A percentile compares a stretch with the other conserved stretches of the same genome.
Evolutionary conservation across 2,113 vertebrate species (phyloP).

Genomic region (Sylvietta virens): DNA sequence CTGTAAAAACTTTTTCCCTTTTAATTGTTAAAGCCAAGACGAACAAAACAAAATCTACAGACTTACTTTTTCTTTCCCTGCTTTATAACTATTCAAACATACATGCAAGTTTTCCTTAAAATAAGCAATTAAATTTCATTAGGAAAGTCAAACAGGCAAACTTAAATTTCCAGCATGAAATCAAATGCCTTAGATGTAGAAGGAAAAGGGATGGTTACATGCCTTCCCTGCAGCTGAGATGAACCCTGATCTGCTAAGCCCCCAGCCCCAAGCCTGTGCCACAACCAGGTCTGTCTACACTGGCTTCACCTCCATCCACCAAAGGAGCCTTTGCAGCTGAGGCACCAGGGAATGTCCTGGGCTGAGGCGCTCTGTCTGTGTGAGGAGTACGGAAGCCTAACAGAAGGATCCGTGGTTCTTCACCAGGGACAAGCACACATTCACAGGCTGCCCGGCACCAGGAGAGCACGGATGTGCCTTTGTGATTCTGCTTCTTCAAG

Average conservation of each 20-base stretch:
- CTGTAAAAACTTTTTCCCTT: not conserved
- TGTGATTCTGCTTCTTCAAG: not conserved
- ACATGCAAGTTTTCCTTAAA: not conserved
- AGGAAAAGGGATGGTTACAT: not conserved
- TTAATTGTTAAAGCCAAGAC: not conserved
- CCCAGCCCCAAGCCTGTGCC: not conserved
- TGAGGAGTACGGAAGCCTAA: rapidly evolving
- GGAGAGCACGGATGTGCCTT: not conserved
- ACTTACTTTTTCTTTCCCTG: not conserved
- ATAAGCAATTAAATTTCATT: not conserved
- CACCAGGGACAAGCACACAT: not conserved
- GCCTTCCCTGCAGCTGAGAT: not conserved
- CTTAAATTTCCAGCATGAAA: not conserved
- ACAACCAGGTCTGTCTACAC: not conserved
- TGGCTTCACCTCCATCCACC: not conserved
- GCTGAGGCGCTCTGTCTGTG: not conserved
- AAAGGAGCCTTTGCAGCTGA: not conserved
- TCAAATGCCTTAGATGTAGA: not conserved
- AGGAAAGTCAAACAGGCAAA: not conserved
- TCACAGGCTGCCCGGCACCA: not conserved
- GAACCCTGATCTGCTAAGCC: not conserved
- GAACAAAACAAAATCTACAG: not conserved
- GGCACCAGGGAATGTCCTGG: not conserved
- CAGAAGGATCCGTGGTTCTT: not conserved
- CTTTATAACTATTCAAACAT: not conserved